These are phyloP conservation scores for Cottus gobio DNA, from an alignment of 2,113 vertebrate genomes.

Conservation along the genomic window DNA sequence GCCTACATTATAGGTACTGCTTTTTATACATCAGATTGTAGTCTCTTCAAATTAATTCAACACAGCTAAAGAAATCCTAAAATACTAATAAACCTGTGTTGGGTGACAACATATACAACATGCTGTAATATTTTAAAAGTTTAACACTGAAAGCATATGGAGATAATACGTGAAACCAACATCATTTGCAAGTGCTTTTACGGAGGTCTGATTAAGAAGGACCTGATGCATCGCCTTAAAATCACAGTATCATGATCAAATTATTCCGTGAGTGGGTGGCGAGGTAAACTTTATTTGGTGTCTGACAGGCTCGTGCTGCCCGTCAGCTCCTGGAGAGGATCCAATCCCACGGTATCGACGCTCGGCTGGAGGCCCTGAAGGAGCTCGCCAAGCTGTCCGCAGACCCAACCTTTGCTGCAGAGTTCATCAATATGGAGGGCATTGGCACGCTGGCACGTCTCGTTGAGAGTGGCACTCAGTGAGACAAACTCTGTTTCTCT, in stretches of 20 bases:
- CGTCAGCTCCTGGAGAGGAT: slow-evolving; percentile 96
- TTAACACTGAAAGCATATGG: neutral
- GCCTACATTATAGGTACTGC: neutral
- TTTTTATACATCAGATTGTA: neutral
- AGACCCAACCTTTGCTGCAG: slow-evolving; percentile 93
- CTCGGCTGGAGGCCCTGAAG: slow-evolving; percentile 96
- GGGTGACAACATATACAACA: neutral
- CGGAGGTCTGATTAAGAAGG: neutral
- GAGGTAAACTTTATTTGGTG: neutral
- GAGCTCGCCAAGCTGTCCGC: slow-evolving; percentile 97
- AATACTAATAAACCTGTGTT: neutral
- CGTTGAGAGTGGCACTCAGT: slow-evolving; percentile 96
- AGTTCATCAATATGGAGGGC: slow-evolving; percentile 99
- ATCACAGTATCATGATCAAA: neutral
- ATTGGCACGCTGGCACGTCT: slow-evolving; percentile 93
- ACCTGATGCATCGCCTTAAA: neutral
- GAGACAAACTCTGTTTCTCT: slow-evolving; percentile 36
- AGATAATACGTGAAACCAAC: neutral
- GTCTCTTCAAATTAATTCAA: neutral
- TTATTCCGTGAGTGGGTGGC: neutral
- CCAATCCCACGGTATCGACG: slow-evolving; percentile 92
- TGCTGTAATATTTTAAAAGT: neutral
- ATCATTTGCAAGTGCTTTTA: neutral
- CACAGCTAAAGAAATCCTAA: neutral
- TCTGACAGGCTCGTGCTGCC: slow-evolving; percentile 90